phyloP scores from a whole-genome alignment of 2,888 invertebrate genomes.

The Sipha maydis region DNA sequence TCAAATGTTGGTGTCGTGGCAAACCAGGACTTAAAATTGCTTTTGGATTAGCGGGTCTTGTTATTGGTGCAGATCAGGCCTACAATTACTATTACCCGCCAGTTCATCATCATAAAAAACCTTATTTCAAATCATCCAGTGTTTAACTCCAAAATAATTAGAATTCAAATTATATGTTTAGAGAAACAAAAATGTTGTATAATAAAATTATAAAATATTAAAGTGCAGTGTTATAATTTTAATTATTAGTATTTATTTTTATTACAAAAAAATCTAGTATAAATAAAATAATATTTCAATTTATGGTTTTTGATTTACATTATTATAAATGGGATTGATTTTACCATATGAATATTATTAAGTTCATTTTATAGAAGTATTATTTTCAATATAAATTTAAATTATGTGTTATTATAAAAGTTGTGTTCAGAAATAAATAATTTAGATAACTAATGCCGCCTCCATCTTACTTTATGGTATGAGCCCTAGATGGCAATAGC shows the following conservation, averaged over 20 bases:
- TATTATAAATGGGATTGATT: no score
- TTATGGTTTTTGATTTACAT: neutral
- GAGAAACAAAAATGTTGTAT: neutral
- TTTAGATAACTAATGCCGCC: no score
- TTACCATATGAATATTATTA: no score
- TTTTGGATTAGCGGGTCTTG: slow-evolving; percentile 46
- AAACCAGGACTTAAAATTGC: slow-evolving; percentile 67
- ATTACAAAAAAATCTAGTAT: neutral
- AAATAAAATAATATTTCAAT: neutral
- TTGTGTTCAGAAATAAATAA: no score
- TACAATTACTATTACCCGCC: slow-evolving; percentile 46
- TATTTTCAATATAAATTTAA: no score
- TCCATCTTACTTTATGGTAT: no score
- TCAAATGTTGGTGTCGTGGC: slow-evolving; percentile 72
- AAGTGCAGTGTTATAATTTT: neutral
- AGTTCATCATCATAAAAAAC: slow-evolving; percentile 46
- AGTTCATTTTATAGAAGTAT: no score
- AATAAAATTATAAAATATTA: neutral
- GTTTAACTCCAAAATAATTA: neutral
- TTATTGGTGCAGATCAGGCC: slow-evolving; percentile 40
- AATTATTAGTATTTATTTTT: slow-evolving; percentile 40
- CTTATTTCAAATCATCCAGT: slow-evolving; percentile 44
- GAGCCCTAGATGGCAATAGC: no score
- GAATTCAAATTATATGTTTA: neutral
- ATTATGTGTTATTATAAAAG: no score